Evolutionary conservation across 2,888 invertebrate species (phyloP).

Genomic region (Caenorhabditis sp.): DNA sequence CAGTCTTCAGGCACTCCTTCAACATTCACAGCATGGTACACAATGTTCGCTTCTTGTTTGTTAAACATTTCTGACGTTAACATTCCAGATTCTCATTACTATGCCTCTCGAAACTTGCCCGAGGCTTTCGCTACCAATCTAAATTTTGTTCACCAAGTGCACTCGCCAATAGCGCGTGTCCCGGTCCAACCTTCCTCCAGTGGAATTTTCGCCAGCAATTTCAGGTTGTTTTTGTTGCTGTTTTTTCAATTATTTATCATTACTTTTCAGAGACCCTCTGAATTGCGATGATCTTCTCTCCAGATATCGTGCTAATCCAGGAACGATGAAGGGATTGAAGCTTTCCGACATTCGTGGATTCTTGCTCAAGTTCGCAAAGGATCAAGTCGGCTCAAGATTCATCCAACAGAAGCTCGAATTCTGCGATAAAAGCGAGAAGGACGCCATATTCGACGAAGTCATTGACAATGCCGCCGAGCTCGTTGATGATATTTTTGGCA

Average conservation of each 20-base stretch:
- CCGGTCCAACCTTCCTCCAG: slow-evolving; percentile 22
- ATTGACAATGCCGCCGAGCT: slow-evolving; percentile 93
- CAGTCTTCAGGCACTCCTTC: too few species aligned
- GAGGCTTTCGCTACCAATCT: background rate
- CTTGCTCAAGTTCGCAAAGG: slow-evolving; percentile 98
- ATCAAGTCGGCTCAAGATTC: slow-evolving; percentile 98
- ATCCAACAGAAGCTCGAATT: slow-evolving; percentile 99
- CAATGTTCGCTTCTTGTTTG: too few species aligned
- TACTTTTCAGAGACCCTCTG: slow-evolving; percentile 14
- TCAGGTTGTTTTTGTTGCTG: background rate
- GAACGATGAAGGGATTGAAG: slow-evolving; percentile 59
- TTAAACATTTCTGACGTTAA: too few species aligned
- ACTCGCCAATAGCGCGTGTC: background rate
- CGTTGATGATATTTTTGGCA: slow-evolving; percentile 99
- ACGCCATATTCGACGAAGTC: slow-evolving; percentile 98
- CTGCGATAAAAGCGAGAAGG: slow-evolving; percentile 94
- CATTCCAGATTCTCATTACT: too few species aligned
- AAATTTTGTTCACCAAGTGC: slow-evolving; percentile 25
- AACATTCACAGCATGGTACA: too few species aligned
- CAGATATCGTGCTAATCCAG: slow-evolving; percentile 42
- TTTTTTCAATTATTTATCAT: background rate
- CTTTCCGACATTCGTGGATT: slow-evolving; percentile 95
- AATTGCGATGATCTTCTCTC: slow-evolving; percentile 27
- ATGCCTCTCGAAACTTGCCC: background rate
- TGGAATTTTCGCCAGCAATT: background rate